Conservation (phyloP, 2,797 vertebrate genomes). For the Eulemur albifrons region DNA sequence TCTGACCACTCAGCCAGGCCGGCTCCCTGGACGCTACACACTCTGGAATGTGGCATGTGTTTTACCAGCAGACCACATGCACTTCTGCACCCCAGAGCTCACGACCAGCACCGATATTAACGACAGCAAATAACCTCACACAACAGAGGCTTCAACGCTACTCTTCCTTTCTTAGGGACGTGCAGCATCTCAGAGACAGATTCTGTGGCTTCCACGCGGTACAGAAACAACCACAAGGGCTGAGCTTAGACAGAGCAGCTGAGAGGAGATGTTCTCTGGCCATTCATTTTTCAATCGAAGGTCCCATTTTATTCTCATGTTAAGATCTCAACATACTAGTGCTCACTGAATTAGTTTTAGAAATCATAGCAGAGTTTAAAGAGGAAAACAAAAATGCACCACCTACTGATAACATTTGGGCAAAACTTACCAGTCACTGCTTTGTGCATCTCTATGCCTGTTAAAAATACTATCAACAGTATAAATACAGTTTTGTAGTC, state of each 20-base stretch:
- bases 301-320: background rate
- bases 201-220: fast-evolving
- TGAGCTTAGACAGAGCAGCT: fast-evolving
- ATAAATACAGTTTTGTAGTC: background rate
- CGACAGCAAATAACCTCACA: background rate
- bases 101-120: no score
- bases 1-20: fast-evolving
- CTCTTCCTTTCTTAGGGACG: background rate
- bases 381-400: background rate
- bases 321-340: background rate
- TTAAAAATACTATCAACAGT: background rate
- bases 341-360: background rate
- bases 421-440: background rate
- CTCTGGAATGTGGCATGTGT: background rate
- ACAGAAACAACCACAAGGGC: background rate
- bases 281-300: background rate
- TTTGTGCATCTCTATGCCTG: background rate
- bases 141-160: fast-evolving
- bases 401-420: fast-evolving
- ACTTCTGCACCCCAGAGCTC: background rate
- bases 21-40: background rate
- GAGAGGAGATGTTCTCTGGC: fast-evolving
- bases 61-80: fast-evolving
- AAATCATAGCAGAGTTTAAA: background rate
- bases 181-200: background rate